Conservation (phyloP, 1,140 invertebrate genomes). For the Drosophila prosaltans region DNA sequence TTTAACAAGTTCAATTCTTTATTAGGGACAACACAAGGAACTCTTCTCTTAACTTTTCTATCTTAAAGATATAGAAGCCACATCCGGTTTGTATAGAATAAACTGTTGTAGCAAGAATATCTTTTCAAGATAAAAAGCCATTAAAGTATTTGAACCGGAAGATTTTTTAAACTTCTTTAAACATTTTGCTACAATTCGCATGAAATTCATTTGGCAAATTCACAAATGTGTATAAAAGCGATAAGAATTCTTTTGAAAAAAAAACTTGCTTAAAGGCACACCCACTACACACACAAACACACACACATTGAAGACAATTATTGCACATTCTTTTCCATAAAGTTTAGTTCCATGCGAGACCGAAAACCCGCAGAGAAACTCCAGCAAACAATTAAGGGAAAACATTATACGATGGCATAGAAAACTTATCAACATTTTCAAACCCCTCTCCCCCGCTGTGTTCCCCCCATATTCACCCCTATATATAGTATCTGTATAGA, state of each 20-base stretch:
- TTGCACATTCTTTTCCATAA: conserved; percentile 11
- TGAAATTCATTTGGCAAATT: conserved; percentile 7
- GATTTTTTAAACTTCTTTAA: not conserved
- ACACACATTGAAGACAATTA: not conserved
- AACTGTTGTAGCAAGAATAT: not conserved
- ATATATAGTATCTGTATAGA: conserved; percentile 8
- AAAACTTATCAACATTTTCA: conserved; percentile 28
- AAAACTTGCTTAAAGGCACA: conserved; percentile 1
- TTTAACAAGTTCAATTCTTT: too few relatives aligned
- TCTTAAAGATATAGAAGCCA: not conserved
- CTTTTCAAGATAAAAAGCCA: not conserved
- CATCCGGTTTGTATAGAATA: not conserved
- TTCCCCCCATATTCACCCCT: not conserved
- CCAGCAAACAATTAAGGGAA: conserved; percentile 30
- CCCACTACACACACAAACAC: not conserved
- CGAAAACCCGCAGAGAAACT: conserved; percentile 22
- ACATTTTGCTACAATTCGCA: not conserved
- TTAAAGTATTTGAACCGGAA: not conserved
- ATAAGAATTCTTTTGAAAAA: conserved; percentile 25
- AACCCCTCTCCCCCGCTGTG: not conserved
- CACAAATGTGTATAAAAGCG: not conserved
- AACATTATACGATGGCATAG: conserved; percentile 35
- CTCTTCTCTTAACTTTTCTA: too few relatives aligned
- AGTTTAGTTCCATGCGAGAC: not conserved
- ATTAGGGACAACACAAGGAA: too few relatives aligned